These are phyloP conservation scores for Ceuthmochares aereus DNA, from an alignment of 2,113 vertebrate species.

Conservation along the genomic window DNA sequence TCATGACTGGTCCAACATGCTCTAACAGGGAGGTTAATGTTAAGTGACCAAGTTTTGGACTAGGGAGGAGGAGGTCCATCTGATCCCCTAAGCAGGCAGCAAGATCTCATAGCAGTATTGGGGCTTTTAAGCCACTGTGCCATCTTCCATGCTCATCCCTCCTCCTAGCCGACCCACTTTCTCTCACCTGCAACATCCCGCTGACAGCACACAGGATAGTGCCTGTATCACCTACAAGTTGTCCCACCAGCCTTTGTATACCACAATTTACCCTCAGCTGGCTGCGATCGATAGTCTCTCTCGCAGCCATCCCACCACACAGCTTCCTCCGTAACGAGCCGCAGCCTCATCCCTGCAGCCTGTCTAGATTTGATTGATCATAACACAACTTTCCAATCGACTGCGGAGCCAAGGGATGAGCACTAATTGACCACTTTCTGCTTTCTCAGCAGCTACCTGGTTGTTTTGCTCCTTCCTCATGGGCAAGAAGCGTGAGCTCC, in stretches of 20 bases:
- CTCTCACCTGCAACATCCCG: neutral
- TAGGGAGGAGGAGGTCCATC: neutral
- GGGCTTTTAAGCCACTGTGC: neutral
- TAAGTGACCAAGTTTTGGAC: neutral
- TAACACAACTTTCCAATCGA: neutral
- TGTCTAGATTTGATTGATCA: neutral
- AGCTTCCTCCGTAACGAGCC: slow-evolving; percentile 19
- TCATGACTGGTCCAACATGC: neutral
- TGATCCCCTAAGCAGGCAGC: neutral
- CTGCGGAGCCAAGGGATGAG: neutral
- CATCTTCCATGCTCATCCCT: neutral
- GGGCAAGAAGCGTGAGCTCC: neutral
- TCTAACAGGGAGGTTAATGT: neutral
- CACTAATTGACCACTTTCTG: slow-evolving; percentile 2
- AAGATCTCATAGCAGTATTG: rapidly evolving
- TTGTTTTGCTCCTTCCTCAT: neutral
- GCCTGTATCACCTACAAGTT: neutral
- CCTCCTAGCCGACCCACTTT: neutral
- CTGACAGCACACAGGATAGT: neutral
- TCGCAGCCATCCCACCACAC: neutral
- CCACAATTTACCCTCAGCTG: neutral
- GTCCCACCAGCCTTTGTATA: neutral
- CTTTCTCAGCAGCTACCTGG: neutral
- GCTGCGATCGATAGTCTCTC: neutral
- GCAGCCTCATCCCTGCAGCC: neutral